Evolutionary conservation across 2,113 vertebrate genomes (phyloP), one percentile per base, ranked within the genome.

Genomic region (Bothrops jararaca): DNA sequence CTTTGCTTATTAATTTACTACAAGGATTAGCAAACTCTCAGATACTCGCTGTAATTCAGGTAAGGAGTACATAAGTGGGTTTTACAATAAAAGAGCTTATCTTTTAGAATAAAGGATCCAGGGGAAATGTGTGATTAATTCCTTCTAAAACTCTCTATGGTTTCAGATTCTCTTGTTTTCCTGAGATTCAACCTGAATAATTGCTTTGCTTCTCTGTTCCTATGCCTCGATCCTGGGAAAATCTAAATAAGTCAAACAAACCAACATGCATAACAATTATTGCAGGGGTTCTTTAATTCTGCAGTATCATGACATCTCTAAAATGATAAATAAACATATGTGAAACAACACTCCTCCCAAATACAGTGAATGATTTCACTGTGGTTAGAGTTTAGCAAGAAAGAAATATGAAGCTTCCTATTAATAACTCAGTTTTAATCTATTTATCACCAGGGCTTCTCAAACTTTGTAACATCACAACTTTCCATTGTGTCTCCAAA

Each of bases 41-140:
- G 74, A 97, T 98, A 20, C 95, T 99, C 69, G 97, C 96, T 0
- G 96, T 99, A 26, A 86, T 99, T 1, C 97, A 98, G 98, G 98
- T 99, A 97, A 98, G 98, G 93, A 93, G 91, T 1, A 8, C 0
- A 1, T 60, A 54, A 15, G 60, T 88, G 34, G 89, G 89, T 11
- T 42, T 0, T 42, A 58, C 23, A 57, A 89, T n/a, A 60, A 58
- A 57, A 60, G n/a, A 57, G 18, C 22, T 92, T 69, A 26, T 58
- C 57, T 42, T 48, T 86, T 58, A 87, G 54, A 15, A 24, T n/a
- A 29, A 60, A 91, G 22, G 6, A 26, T 39, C 22, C 11, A 52
- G 11, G 89, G 34, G 90, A 94, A 90, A 89, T 93, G 52, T 7
- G 86, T 15, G 11, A 6, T 54, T 69, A 3, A 92, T 6, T 10